Percentiles rank a stretch among this genome's conserved stretches.
These are phyloP conservation scores for Osmerus mordax DNA, from an alignment of 2,113 vertebrate genomes.

Conservation along the genomic window DNA sequence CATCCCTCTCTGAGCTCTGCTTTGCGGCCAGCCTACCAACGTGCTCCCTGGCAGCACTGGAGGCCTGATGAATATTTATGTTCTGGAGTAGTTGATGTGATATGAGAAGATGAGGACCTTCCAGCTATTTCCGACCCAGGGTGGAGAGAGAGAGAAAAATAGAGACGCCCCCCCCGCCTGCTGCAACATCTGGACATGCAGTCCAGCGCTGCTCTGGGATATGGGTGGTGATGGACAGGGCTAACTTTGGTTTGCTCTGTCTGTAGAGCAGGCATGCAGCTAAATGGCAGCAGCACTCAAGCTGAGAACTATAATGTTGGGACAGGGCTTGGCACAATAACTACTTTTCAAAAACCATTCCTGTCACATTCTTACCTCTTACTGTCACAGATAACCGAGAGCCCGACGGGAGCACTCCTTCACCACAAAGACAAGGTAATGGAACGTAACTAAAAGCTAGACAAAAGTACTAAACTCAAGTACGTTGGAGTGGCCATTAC, in stretches of 20 bases:
- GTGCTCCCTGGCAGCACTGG: slow-evolving; percentile 11
- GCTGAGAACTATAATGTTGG: no score
- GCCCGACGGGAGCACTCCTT: neutral
- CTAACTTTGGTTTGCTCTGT: no score
- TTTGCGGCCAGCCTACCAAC: slow-evolving; percentile 15
- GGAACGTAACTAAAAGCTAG: neutral
- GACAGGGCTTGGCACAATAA: no score
- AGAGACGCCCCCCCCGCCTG: neutral
- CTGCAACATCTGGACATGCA: slow-evolving; percentile 4
- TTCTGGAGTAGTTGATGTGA: slow-evolving; percentile 12
- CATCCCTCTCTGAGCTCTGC: slow-evolving; percentile 13
- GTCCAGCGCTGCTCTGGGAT: neutral
- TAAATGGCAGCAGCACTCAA: neutral
- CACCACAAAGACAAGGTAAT: neutral
- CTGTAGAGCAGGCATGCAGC: neutral
- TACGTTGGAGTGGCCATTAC: slow-evolving; percentile 1
- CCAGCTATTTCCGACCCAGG: slow-evolving; percentile 10
- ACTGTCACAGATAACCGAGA: neutral
- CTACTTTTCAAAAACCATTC: no score
- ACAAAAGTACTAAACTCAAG: slow-evolving; percentile 12
- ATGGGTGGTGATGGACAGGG: no score
- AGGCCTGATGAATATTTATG: slow-evolving; percentile 39
- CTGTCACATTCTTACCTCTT: neutral
- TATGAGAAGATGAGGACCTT: slow-evolving; percentile 22
- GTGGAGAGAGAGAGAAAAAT: neutral